Percentiles rank a stretch among this genome's conserved stretches.
These are phyloP conservation scores for Gambusia holbrooki DNA, from an alignment of 2,113 vertebrate genomes.

Conservation along the genomic window DNA sequence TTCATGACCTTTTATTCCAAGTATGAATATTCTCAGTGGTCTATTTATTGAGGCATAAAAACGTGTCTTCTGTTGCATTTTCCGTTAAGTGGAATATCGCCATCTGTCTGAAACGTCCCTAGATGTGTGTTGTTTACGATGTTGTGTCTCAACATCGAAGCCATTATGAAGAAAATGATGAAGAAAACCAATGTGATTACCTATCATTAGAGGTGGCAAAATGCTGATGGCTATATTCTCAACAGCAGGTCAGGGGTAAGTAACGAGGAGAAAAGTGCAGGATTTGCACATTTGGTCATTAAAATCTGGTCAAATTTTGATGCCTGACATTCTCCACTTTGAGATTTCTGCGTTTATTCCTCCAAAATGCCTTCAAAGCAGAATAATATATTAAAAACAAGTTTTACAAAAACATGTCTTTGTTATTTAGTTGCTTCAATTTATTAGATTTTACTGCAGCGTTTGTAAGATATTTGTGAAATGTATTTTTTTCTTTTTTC, in stretches of 20 bases:
- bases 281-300: slow-evolving; percentile 61
- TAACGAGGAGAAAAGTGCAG: slow-evolving; percentile 71
- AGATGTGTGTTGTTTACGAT: slow-evolving; percentile 62
- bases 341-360: slow-evolving; percentile 60
- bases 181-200: slow-evolving; percentile 71
- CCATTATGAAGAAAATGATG: slow-evolving; percentile 72
- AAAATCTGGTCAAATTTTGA: slow-evolving; percentile 69
- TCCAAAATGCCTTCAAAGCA: slow-evolving; percentile 59
- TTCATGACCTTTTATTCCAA: slow-evolving; percentile 47
- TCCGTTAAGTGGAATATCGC: slow-evolving; percentile 59
- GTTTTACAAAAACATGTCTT: slow-evolving; percentile 10
- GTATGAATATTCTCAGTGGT: slow-evolving; percentile 41
- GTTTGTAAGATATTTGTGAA: neutral
- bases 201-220: slow-evolving; percentile 67
- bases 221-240: slow-evolving; percentile 74
- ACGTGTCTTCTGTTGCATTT: slow-evolving; percentile 38
- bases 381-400: slow-evolving; percentile 32
- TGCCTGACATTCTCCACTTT: slow-evolving; percentile 68
- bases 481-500: no score
- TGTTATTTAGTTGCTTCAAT: neutral
- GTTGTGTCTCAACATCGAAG: slow-evolving; percentile 50
- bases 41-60: slow-evolving; percentile 55
- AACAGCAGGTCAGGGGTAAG: slow-evolving; percentile 74
- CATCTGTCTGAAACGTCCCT: slow-evolving; percentile 70
- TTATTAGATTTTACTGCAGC: neutral